Conservation (phyloP, 2,797 vertebrate genomes). For the Typhlichthys subterraneus region DNA sequence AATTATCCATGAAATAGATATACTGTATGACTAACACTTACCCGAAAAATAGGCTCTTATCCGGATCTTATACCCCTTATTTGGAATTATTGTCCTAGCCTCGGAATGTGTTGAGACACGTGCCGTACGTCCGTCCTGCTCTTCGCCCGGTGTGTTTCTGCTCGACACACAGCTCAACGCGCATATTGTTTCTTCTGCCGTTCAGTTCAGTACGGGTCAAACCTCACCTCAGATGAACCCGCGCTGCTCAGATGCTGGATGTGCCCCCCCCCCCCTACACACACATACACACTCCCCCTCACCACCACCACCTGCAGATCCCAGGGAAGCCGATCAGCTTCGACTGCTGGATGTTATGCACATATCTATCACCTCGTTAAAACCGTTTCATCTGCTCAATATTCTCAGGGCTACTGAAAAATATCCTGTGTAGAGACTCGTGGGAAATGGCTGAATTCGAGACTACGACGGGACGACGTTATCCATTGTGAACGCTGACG, state of each 20-base stretch:
- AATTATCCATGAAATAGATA: too few relatives aligned
- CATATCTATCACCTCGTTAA: too few relatives aligned
- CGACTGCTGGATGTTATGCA: too few relatives aligned
- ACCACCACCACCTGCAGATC: not conserved
- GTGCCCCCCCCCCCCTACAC: not conserved
- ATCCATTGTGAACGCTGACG: too few relatives aligned
- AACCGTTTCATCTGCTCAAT: too few relatives aligned
- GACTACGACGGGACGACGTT: too few relatives aligned
- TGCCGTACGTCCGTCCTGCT: slow-evolving; percentile 1
- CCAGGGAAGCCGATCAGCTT: not conserved
- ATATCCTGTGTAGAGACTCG: too few relatives aligned
- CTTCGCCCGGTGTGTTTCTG: slow-evolving; percentile 21
- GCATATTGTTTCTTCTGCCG: slow-evolving; percentile 22
- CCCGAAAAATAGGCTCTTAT: not conserved
- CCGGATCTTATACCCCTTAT: too few relatives aligned
- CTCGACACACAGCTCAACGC: slow-evolving; percentile 26
- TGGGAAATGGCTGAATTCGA: too few relatives aligned
- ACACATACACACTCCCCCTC: not conserved
- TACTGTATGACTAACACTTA: not conserved
- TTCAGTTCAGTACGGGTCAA: slow-evolving; percentile 59
- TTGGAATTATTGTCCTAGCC: not conserved
- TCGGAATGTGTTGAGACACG: slow-evolving; percentile 7
- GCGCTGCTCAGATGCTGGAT: not conserved
- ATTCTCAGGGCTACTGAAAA: too few relatives aligned
- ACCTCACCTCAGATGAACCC: slow-evolving; percentile 57